Base-by-base conservation (phyloP, 2,888 invertebrate genomes). In the Hypercompe scribonia region DNA sequence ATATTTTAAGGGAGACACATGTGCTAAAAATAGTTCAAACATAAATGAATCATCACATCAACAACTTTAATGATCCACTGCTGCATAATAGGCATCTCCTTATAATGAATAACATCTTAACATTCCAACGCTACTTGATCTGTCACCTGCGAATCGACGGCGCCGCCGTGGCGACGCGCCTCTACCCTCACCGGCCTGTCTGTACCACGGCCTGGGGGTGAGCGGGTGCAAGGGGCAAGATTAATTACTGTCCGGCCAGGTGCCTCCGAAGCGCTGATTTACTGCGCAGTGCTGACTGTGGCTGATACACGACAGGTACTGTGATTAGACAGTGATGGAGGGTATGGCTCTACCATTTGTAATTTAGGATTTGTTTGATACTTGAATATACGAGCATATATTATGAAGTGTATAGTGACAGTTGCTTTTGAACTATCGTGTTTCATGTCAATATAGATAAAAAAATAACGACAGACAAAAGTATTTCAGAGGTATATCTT, bases 201-300 rank as follows among this genome's bases (percentile, higher is more conserved):
- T 86, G 82, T 86, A 90, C 90, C 87, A 80, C 73, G 78, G 81
- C 79, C 80, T 3, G 63, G 28, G 65, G 65, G 64, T 8, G 67
- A 65, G 70, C 39, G 63, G 73, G 82, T 78, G 78, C 81, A 73
- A 83, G 80, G 83, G 81, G 73, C 71, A 86, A 92, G 93, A 94
- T 94, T 94, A 94, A 94, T 94, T 94, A 93, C 94, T 91, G 91
- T 93, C 89, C 89, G 86, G 86, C 87, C 90, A 86, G 86, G 90
- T 88, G 86, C 90, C 90, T 89, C 90, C 79, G 78, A 83, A 81
- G 81, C 81, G 78, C 87, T 92, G 92, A 92, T 92, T 92, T 92
- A 93, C 87, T 87, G 85, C 65, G 54, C 36, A 39, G 72, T 65
- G 80, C 82, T 84, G 82, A 80, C 75, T 78, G 76, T 65, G 77